Base-by-base conservation (phyloP, 2,797 vertebrate genomes). In the Artibeus jamaicensis region DNA sequence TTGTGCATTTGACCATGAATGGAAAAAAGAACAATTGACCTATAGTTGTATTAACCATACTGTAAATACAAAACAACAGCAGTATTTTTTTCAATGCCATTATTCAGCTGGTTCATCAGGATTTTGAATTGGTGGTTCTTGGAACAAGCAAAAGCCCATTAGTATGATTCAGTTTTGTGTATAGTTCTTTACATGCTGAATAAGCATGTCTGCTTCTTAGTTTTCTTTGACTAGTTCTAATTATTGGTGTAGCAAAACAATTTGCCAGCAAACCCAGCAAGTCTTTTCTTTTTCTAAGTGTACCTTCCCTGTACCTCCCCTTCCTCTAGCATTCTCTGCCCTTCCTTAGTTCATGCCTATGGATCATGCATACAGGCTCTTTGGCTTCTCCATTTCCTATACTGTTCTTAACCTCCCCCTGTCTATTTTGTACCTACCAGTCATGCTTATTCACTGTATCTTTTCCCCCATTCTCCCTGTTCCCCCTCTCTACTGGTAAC, bases 121-220 rank as follows among this genome's bases (percentile, higher is more conserved):
- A 91, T 87, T 96, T 76, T 94, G 89, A 89, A 89, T 95, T 91
- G 84, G 39, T 97, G 50, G 57, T 97, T 97, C 93, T 92, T 74
- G 88, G 95, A 96, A 78, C 65, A 93, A 95, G 32, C 42, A 65
- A 90, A 93, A 92, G 74, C 74, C 18, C 62, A 55, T 95, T 94
- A 86, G 55, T 97, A 94, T 96, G 68, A 83, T 95, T 97, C 22
- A 19, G n/a, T 97, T 97, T 97, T 95, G 91, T 96, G 86, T 92
- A 0, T 96, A 89, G 89, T 93, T 92, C 71, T 94, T 92, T 93
- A 79, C 81, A 88, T 81, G 94, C 96, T 93, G 79, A 94, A 34
- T 94, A 96, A 91, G 53, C 84, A 89, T 10, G 8, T 93, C 67
- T 95, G 57, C 34, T 94, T 96, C 79, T 84, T 93, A 70, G 29